phyloP scores from a whole-genome alignment of 2,113 vertebrate species.

The Daboia siamensis region DNA sequence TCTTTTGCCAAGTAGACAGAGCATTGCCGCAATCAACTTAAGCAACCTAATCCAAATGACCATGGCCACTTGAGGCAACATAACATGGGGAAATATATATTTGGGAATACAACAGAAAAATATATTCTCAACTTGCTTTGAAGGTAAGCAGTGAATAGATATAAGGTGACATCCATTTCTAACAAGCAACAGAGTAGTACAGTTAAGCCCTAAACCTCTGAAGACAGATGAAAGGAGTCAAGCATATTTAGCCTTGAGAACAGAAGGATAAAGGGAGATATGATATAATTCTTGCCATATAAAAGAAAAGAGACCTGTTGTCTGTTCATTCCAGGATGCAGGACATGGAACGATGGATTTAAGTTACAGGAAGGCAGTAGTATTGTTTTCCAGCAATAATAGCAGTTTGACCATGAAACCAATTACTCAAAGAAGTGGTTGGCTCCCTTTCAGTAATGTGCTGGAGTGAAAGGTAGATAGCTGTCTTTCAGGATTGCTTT shows the following conservation, averaged over 20 bases:
- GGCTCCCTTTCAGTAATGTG: not conserved
- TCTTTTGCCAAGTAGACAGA: not conserved
- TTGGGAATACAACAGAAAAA: not conserved
- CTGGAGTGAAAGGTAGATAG: not conserved
- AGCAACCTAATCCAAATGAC: not conserved
- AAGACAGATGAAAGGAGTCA: not conserved
- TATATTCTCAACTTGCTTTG: not conserved
- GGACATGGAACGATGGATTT: not conserved
- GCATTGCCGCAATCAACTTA: not conserved
- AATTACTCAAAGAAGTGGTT: not conserved
- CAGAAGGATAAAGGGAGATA: not conserved
- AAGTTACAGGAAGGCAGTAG: not conserved
- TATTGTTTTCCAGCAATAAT: not conserved
- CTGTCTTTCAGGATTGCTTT: not conserved
- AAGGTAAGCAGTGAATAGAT: not conserved
- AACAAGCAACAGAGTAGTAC: not conserved
- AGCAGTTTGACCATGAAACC: not conserved
- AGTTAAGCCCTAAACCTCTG: not conserved
- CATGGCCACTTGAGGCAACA: not conserved
- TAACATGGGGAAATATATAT: not conserved
- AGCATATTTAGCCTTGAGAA: not conserved
- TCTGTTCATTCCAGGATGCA: not conserved
- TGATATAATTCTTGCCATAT: not conserved
- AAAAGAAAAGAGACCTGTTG: not conserved
- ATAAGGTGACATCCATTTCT: not conserved